Conservation (phyloP, 2,113 vertebrate genomes). For the Planiliza haematocheilus region DNA sequence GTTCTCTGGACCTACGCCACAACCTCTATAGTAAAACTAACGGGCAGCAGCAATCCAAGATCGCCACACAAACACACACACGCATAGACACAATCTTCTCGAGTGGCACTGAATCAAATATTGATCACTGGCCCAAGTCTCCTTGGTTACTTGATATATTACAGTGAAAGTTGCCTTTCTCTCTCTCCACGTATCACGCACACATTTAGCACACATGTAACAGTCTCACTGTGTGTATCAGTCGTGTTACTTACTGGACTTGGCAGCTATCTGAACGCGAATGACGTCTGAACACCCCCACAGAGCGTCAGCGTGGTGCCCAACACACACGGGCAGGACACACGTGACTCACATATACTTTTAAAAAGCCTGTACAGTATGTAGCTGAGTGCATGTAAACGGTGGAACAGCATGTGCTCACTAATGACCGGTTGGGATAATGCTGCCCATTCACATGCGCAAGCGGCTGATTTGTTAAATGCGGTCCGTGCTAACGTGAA, state of each 20-base stretch:
- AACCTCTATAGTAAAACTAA: slow-evolving; percentile 32
- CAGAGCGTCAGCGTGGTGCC: slow-evolving; percentile 23
- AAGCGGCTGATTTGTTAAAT: slow-evolving; percentile 24
- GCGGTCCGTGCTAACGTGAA: slow-evolving; percentile 10
- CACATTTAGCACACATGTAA: slow-evolving; percentile 5
- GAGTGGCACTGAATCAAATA: slow-evolving; percentile 69
- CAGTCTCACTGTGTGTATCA: slow-evolving; percentile 14
- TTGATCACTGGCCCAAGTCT: slow-evolving; percentile 58
- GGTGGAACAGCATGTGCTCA: background rate
- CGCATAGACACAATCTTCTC: slow-evolving; percentile 29
- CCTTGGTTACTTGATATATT: slow-evolving; percentile 69
- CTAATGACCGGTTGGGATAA: background rate
- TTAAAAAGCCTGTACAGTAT: background rate
- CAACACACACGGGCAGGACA: background rate
- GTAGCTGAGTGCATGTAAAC: background rate
- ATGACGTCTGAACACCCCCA: slow-evolving; percentile 51
- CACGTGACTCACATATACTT: background rate
- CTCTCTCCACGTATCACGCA: background rate
- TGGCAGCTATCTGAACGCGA: slow-evolving; percentile 45
- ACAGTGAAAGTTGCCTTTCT: slow-evolving; percentile 60
- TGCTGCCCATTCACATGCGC: background rate
- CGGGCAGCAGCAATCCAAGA: slow-evolving; percentile 10
- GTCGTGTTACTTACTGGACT: slow-evolving; percentile 26
- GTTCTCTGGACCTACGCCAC: slow-evolving; percentile 37
- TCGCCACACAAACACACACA: slow-evolving; percentile 1